A percentile compares a stretch with the other conserved stretches of the same genome.
Conservation (phyloP, 64 coral and sea anemone genomes). For the Orbicella faveolata region DNA sequence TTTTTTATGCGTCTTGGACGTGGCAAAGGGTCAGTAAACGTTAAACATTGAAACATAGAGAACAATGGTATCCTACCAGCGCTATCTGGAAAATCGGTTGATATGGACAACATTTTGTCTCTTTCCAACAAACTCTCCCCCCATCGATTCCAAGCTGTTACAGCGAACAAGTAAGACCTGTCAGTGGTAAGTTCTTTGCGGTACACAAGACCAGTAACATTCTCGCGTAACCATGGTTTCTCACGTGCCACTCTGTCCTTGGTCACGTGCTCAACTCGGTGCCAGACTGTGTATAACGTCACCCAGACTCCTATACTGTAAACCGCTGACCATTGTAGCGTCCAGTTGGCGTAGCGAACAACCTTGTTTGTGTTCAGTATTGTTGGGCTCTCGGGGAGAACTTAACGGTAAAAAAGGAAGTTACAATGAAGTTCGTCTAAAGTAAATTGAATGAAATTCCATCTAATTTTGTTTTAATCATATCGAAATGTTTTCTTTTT, state of each 20-base stretch:
- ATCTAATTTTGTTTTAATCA: too few relatives aligned
- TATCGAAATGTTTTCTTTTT: too few relatives aligned
- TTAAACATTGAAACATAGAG: too few relatives aligned
- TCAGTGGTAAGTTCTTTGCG: background rate
- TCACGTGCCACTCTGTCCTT: background rate
- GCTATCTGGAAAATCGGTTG: background rate
- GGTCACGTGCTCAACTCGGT: background rate
- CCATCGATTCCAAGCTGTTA: constrained; percentile 25
- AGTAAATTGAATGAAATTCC: too few relatives aligned
- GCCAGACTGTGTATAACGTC: constrained; percentile 2
- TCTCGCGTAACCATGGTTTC: background rate
- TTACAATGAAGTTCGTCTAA: too few relatives aligned
- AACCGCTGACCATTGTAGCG: background rate
- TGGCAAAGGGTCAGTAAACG: too few relatives aligned
- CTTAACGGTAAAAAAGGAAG: background rate
- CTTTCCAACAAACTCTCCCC: background rate
- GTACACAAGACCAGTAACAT: constrained; percentile 7
- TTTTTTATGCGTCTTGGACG: too few relatives aligned
- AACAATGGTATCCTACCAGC: too few relatives aligned
- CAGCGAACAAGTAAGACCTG: background rate
- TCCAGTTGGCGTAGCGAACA: background rate
- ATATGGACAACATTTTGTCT: background rate
- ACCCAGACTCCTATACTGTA: background rate
- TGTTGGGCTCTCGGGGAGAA: background rate
- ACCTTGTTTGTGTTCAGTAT: background rate